Evolutionary conservation across 1,140 invertebrate species (phyloP).

Genomic region (Scaptomyza montana): DNA sequence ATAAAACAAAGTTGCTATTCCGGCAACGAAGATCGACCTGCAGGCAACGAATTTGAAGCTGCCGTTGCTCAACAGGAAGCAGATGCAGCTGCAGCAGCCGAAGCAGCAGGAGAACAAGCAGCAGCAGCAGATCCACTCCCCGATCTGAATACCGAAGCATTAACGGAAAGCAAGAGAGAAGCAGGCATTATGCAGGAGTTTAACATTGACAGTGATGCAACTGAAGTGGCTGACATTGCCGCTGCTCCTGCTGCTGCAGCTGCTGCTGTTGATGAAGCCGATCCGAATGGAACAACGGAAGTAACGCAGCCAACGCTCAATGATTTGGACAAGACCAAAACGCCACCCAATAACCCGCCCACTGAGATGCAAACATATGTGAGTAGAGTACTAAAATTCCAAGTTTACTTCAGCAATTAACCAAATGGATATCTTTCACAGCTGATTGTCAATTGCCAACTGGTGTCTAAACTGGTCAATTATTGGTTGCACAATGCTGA

Average conservation of each 20-base stretch:
- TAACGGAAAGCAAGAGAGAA: constrained; percentile 2
- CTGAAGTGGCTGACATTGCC: constrained; percentile 12
- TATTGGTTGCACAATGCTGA: constrained; percentile 87
- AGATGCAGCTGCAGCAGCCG: not conserved
- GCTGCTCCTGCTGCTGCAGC: constrained; percentile 10
- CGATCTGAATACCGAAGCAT: constrained; percentile 6
- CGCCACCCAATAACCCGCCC: constrained; percentile 48
- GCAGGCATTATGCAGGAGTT: constrained; percentile 26
- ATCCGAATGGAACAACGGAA: constrained; percentile 30
- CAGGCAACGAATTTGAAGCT: constrained; percentile 45
- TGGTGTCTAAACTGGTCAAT: constrained; percentile 88
- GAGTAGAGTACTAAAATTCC: constrained; percentile 15
- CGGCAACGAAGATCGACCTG: constrained; percentile 31
- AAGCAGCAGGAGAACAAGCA: not conserved
- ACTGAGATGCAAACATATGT: constrained; percentile 82
- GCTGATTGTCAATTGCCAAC: constrained; percentile 88
- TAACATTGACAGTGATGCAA: constrained; percentile 28
- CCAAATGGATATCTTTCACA: constrained; percentile 75
- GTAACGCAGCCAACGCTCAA: constrained; percentile 43
- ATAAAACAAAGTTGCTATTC: too few species aligned
- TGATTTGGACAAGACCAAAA: constrained; percentile 66
- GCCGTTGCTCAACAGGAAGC: constrained; percentile 42
- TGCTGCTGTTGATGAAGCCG: constrained; percentile 11
- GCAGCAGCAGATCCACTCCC: not conserved
- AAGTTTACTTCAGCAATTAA: not conserved